Percentiles rank a stretch among this genome's conserved stretches.
Conservation (phyloP, 2,888 invertebrate species). For the Trachelus stipa region DNA sequence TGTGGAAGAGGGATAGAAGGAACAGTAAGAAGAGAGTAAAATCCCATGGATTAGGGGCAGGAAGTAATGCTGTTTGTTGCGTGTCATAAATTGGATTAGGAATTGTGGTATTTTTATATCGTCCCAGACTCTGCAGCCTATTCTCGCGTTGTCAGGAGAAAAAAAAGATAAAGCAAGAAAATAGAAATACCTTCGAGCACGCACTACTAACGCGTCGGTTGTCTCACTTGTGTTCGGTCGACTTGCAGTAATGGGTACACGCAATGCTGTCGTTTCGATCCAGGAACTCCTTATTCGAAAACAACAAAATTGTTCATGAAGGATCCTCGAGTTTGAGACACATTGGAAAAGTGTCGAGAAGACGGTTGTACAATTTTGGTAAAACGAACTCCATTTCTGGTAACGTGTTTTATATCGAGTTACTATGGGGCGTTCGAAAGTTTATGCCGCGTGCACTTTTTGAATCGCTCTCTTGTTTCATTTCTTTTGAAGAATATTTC, state of each 20-base stretch:
- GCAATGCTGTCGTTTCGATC: neutral
- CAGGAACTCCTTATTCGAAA: neutral
- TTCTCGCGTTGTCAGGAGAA: neutral
- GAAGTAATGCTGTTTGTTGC: slow-evolving; percentile 47
- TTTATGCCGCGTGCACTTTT: too few species aligned
- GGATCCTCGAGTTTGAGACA: neutral
- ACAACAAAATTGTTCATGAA: neutral
- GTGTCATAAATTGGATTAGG: slow-evolving; percentile 58
- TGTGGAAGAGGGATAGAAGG: slow-evolving; percentile 18
- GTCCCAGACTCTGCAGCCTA: neutral
- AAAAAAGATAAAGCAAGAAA: neutral
- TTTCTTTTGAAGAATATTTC: neutral
- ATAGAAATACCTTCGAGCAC: neutral
- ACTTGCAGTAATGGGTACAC: neutral
- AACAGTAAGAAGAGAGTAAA: slow-evolving; percentile 35
- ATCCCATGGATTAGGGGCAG: slow-evolving; percentile 51
- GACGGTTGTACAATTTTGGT: neutral
- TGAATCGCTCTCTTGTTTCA: neutral
- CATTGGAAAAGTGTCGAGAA: too few species aligned
- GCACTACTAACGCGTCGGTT: neutral
- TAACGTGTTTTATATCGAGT: neutral
- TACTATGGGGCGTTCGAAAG: neutral
- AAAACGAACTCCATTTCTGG: neutral
- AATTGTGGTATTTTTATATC: slow-evolving; percentile 45
- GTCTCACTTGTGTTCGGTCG: neutral